Conservation (phyloP, 1,140 invertebrate genomes). For the Drosophila sp. region DNA sequence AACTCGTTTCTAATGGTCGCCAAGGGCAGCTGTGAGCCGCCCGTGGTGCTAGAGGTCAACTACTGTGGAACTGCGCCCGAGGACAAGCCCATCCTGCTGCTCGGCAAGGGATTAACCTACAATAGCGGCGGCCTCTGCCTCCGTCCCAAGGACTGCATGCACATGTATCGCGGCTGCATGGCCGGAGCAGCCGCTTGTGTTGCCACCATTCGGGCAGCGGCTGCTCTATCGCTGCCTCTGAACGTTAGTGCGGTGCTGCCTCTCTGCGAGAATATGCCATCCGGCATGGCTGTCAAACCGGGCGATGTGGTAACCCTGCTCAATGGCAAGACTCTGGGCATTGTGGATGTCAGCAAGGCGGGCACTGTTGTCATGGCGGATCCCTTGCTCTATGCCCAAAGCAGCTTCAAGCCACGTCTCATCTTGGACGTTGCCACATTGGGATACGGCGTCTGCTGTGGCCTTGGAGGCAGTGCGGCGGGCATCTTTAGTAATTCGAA, state of each 20-base stretch:
- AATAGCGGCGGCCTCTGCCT: slow-evolving; percentile 92
- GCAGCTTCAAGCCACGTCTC: slow-evolving; percentile 87
- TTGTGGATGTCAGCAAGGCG: slow-evolving; percentile 96
- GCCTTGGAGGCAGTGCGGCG: slow-evolving; percentile 90
- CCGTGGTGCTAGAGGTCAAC: slow-evolving; percentile 66
- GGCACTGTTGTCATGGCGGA: slow-evolving; percentile 95
- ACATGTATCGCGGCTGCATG: slow-evolving; percentile 96
- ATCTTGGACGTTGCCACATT: slow-evolving; percentile 93
- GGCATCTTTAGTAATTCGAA: slow-evolving; percentile 92
- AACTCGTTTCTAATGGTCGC: slow-evolving; percentile 91
- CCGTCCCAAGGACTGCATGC: slow-evolving; percentile 90
- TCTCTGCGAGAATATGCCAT: slow-evolving; percentile 95
- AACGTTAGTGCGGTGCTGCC: slow-evolving; percentile 73
- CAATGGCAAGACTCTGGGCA: slow-evolving; percentile 93
- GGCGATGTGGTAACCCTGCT: slow-evolving; percentile 93
- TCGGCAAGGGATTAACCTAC: slow-evolving; percentile 77
- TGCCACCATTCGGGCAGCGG: slow-evolving; percentile 71
- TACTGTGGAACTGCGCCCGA: slow-evolving; percentile 77
- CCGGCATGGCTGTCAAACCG: slow-evolving; percentile 92
- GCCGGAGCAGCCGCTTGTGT: slow-evolving; percentile 75
- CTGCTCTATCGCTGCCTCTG: slow-evolving; percentile 68
- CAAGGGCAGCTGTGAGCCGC: slow-evolving; percentile 90
- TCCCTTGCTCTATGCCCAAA: slow-evolving; percentile 92
- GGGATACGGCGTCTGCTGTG: slow-evolving; percentile 77
- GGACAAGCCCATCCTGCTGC: slow-evolving; percentile 70